Percentiles rank a stretch among this genome's conserved stretches.
Conservation (phyloP, 2,888 invertebrate species). For the Scaptomyza cyrtandrae region DNA sequence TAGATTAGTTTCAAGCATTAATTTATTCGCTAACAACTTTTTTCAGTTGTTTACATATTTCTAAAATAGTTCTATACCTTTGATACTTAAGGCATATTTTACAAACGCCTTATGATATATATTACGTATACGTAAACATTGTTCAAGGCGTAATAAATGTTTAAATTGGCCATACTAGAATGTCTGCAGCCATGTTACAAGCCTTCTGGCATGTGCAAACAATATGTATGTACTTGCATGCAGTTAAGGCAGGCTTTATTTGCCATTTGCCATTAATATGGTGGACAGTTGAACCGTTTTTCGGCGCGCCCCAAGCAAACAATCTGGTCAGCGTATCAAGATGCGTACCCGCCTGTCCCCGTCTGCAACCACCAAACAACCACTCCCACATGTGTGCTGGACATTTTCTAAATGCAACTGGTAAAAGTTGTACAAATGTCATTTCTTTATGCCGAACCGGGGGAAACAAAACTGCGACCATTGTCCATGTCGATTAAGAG, state of each 20-base stretch:
- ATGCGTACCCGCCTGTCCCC: constrained; percentile 4
- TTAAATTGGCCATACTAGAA: too few relatives aligned
- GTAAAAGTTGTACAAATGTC: constrained; percentile 63
- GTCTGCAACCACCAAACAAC: neutral
- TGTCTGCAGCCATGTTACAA: constrained; percentile 55
- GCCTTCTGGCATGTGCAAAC: constrained; percentile 44
- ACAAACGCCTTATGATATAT: too few relatives aligned
- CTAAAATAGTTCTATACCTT: too few relatives aligned
- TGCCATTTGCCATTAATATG: constrained; percentile 65
- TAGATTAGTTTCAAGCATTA: too few relatives aligned
- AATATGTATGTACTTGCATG: neutral
- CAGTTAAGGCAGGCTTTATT: constrained; percentile 25
- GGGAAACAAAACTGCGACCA: constrained; percentile 53
- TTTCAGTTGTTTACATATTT: too few relatives aligned
- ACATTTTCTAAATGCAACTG: constrained; percentile 68
- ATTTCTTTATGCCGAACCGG: constrained; percentile 35
- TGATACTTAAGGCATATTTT: too few relatives aligned
- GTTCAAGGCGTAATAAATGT: too few relatives aligned
- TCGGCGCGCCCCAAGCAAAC: constrained; percentile 11
- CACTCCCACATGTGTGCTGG: neutral
- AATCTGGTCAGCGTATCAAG: constrained; percentile 31
- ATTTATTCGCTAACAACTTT: too few relatives aligned
- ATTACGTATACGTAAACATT: too few relatives aligned
- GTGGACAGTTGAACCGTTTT: constrained; percentile 66
- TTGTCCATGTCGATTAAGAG: constrained; percentile 73